Evolutionary conservation across 2,113 vertebrate species (phyloP).

Genomic region (Gallinago media): DNA sequence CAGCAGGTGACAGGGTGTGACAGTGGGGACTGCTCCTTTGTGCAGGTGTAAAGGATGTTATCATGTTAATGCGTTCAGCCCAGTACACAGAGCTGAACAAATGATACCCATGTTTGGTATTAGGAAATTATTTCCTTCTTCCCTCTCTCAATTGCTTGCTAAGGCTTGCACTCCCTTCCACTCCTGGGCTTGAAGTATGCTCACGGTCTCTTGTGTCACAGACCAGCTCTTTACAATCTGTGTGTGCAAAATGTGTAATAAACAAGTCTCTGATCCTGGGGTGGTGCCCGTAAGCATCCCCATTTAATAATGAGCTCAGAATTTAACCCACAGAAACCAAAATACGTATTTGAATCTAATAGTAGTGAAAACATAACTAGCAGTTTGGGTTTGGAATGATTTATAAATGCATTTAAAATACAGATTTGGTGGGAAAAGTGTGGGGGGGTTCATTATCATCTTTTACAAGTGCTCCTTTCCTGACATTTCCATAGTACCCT

Average conservation of each 20-base stretch:
- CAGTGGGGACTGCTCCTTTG: background rate
- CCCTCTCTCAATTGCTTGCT: background rate
- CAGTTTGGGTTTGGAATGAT: slow-evolving; percentile 10
- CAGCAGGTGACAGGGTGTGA: background rate
- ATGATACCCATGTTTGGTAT: background rate
- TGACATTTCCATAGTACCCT: background rate
- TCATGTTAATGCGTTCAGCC: background rate
- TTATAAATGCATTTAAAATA: background rate
- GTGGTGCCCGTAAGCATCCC: background rate
- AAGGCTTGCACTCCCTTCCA: background rate
- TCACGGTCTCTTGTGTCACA: background rate
- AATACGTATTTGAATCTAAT: background rate
- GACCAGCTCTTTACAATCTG: background rate
- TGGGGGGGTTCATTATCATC: background rate
- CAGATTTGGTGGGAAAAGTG: background rate
- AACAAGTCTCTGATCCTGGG: background rate
- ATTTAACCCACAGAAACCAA: background rate
- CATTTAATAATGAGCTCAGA: background rate
- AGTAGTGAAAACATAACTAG: slow-evolving; percentile 2
- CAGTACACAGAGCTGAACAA: background rate
- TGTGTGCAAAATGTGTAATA: background rate
- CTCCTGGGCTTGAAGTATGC: background rate
- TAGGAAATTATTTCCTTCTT: background rate
- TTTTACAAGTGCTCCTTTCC: background rate
- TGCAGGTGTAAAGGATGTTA: background rate